phyloP scores from a whole-genome alignment of 1,140 invertebrate species.

The Camponotus pennsylvanicus region DNA sequence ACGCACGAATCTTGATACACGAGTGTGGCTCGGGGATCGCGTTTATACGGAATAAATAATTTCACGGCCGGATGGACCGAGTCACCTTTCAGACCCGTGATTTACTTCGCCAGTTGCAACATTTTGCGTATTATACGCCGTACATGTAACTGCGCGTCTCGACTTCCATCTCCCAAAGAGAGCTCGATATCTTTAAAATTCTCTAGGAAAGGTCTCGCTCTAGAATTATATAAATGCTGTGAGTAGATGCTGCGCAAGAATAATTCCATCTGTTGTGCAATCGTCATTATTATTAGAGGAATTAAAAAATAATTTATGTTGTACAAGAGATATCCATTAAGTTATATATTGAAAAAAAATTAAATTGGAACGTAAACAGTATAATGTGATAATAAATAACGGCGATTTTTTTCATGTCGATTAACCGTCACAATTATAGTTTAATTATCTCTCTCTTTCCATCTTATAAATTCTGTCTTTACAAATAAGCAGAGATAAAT shows the following conservation, averaged over 20 bases:
- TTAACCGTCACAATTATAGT: background rate
- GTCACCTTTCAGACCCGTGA: slow-evolving; percentile 63
- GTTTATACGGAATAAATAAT: slow-evolving; percentile 67
- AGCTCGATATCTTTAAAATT: slow-evolving; percentile 18
- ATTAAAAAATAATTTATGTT: background rate
- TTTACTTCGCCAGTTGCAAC: slow-evolving; percentile 39
- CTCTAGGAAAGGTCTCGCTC: background rate
- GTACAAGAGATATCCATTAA: background rate
- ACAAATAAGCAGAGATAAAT: background rate
- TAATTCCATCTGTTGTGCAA: background rate
- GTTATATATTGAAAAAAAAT: background rate
- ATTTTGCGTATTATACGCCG: slow-evolving; percentile 33
- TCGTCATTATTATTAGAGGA: slow-evolving; percentile 8
- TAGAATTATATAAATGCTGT: background rate
- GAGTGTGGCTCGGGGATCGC: slow-evolving; percentile 37
- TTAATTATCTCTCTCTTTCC: background rate
- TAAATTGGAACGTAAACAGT: background rate
- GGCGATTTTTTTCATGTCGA: background rate
- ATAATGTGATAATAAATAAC: background rate
- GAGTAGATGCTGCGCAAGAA: background rate
- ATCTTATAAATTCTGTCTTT: background rate
- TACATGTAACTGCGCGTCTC: slow-evolving; percentile 13
- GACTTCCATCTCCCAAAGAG: slow-evolving; percentile 15
- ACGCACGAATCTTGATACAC: slow-evolving; percentile 34
- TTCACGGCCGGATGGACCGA: slow-evolving; percentile 48